phyloP scores from a whole-genome alignment of 2,113 vertebrate genomes.

The Sinocyclocheilus maitianheensis region DNA sequence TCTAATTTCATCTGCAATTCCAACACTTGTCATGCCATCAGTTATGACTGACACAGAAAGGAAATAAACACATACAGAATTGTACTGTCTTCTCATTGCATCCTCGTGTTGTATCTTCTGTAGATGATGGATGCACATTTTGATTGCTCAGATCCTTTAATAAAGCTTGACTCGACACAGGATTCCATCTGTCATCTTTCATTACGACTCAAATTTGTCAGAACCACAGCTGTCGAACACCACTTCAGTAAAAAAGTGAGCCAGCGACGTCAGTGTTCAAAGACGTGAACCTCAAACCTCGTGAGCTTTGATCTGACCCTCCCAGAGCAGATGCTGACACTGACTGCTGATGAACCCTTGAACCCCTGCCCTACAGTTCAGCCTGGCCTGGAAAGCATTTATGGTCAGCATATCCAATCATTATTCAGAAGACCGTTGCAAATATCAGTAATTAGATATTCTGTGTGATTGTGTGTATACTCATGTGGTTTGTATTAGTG shows the following conservation, averaged over 20 bases:
- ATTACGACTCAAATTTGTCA: slow-evolving; percentile 7
- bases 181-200: slow-evolving; percentile 11
- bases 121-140: slow-evolving; percentile 1
- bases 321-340: neutral
- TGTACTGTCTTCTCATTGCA: neutral
- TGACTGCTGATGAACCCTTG: slow-evolving; percentile 17
- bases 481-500: slow-evolving; percentile 10
- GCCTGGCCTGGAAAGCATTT: slow-evolving; percentile 32
- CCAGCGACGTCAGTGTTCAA: neutral
- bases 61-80: neutral
- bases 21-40: neutral
- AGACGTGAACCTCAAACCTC: neutral
- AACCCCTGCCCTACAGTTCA: neutral
- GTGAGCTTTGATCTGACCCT: slow-evolving; percentile 33
- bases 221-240: slow-evolving; percentile 17
- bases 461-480: neutral
- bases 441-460: neutral
- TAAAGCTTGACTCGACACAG: neutral
- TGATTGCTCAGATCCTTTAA: slow-evolving; percentile 34
- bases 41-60: neutral
- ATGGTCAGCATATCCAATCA: neutral
- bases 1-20: neutral
- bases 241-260: neutral
- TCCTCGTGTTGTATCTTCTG: neutral
- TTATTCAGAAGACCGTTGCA: neutral